These are phyloP conservation scores for Lophius piscatorius DNA, from an alignment of 2,113 vertebrate species.

Conservation along the genomic window DNA sequence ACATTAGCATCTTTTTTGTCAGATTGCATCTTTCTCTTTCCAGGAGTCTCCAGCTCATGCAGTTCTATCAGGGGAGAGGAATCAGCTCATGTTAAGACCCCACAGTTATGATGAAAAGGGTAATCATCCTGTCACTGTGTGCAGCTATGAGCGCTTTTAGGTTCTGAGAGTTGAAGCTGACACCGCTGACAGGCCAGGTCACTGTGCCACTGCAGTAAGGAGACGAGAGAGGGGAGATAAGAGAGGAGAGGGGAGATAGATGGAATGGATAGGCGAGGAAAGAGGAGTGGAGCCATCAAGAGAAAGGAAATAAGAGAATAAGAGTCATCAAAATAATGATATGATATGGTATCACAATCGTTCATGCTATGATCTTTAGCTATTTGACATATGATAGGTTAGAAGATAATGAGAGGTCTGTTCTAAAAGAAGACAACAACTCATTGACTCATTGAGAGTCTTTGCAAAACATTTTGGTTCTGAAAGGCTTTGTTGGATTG, in stretches of 20 bases:
- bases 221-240: conserved; percentile 3
- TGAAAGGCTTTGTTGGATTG: too few relatives aligned
- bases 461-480: too few relatives aligned
- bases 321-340: background rate
- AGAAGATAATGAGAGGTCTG: too few relatives aligned
- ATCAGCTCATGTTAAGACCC: conserved; percentile 69
- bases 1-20: too few relatives aligned
- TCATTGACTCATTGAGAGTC: too few relatives aligned
- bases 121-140: conserved; percentile 71
- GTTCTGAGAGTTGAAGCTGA: conserved; percentile 59
- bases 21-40: background rate
- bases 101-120: conserved; percentile 71
- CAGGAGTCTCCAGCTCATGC: conserved; percentile 1
- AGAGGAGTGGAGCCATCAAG: background rate
- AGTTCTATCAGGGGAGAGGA: conserved; percentile 49
- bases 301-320: background rate
- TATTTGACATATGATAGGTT: too few relatives aligned
- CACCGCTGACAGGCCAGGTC: conserved; percentile 62
- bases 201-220: conserved; percentile 30
- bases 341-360: too few relatives aligned
- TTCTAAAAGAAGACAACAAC: too few relatives aligned
- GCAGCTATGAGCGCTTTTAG: conserved; percentile 51
- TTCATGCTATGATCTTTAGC: too few relatives aligned
- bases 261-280: background rate
- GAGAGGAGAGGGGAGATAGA: background rate